Base-by-base conservation (phyloP, 2,888 invertebrate genomes). In the Caenorhabditis sp. region DNA sequence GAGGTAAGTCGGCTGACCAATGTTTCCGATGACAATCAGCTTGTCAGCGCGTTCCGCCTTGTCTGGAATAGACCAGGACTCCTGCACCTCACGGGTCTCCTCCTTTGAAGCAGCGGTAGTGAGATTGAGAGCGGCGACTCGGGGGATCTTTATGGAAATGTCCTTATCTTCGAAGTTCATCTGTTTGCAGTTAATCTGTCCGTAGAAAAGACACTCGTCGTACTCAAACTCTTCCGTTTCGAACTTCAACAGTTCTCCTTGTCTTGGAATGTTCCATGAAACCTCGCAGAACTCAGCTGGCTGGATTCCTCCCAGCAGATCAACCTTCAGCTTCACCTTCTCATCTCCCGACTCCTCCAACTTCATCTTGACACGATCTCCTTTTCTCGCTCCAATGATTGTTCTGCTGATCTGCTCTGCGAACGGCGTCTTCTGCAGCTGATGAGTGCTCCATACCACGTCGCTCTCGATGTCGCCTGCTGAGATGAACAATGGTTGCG, bases 151-250 rank as follows among this genome's bases (percentile, higher is more conserved):
- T 32, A 69, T 58, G 18, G 65, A 58, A 5, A 32, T 50, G 1
- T 85, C 84, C 9, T 79, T 61, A 13, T 90, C 90, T 35, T 86
- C 83, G 22, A 82, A 83, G 35, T 60, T 47, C 4, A 69, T 70
- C 51, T 77, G 83, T 50, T 77, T 80, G 67, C 77, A 82, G 44
- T 81, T 87, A 44, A 90, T 76, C 56, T 90, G 84, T 20, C 87
- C 89, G 61, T 88, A 89, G 55, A 91, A 67, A 1, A 85, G 62
- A 32, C 88, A 85, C 32, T 87, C 84, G 47, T 90, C 89, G 47
- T 86, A 88, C 55, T 87, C 90, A 47, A 82, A 89, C 72, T 90
- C 91, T 60, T 89, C 89, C 0, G 71, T 74, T n/a, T 81, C 83
- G 56, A 87, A 53, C 47, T 68, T 80, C 2, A 80, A 61, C 15